These are phyloP conservation scores for Lottia scabra DNA, from an alignment of 2,888 invertebrate genomes.

Conservation along the genomic window DNA sequence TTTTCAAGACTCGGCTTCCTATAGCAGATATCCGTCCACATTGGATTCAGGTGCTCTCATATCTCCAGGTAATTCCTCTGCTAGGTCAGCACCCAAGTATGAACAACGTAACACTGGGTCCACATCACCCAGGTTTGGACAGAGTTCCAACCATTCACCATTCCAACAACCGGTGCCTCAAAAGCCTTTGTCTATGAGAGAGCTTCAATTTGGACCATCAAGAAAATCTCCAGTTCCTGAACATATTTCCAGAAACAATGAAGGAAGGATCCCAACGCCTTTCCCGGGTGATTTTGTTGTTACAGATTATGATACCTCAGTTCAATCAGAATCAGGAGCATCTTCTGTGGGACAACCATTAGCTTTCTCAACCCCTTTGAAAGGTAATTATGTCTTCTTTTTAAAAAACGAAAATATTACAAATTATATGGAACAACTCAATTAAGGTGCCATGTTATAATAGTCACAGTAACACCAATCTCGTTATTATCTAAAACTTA, in stretches of 20 bases:
- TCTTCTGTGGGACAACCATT: not conserved
- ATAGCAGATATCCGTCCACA: not conserved
- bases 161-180: too few relatives aligned
- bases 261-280: conserved; percentile 6
- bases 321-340: not conserved
- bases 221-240: not conserved
- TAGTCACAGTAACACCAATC: too few relatives aligned
- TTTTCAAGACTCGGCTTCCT: not conserved
- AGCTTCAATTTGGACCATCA: not conserved
- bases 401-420: too few relatives aligned
- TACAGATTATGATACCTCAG: not conserved
- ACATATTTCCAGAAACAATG: not conserved
- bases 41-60: not conserved
- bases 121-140: too few relatives aligned
- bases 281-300: not conserved
- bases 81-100: too few relatives aligned
- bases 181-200: not conserved
- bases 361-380: conserved; percentile 3
- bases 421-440: too few relatives aligned
- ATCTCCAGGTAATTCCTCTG: not conserved
- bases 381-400: conserved; percentile 1
- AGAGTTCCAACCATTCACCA: too few relatives aligned
- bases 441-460: too few relatives aligned
- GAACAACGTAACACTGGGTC: too few relatives aligned
- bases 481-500: too few relatives aligned